Conservation (phyloP, 2,113 vertebrate genomes). For the Axis porcinus region DNA sequence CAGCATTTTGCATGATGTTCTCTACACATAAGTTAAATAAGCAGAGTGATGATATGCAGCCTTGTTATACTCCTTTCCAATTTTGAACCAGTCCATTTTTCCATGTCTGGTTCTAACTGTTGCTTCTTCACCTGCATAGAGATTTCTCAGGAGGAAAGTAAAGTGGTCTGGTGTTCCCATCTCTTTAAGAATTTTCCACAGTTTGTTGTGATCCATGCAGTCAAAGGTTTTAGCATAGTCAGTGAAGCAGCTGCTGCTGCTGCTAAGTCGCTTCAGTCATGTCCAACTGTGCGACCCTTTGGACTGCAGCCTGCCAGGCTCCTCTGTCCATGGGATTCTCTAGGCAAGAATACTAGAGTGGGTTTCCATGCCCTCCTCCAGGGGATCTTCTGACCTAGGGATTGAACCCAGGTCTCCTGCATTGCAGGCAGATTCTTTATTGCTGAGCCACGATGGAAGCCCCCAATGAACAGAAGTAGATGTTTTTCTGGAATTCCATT, state of each 20-base stretch:
- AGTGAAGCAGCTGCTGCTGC: background rate
- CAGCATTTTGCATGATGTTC: background rate
- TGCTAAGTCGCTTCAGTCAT: background rate
- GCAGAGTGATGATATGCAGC: background rate
- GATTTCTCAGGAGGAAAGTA: background rate
- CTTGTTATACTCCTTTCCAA: background rate
- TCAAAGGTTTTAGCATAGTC: background rate
- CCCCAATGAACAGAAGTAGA: background rate
- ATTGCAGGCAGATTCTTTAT: background rate
- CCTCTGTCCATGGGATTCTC: background rate
- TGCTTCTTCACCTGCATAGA: background rate
- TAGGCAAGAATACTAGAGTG: background rate
- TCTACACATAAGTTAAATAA: background rate
- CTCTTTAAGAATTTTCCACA: background rate
- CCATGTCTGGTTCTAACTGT: background rate
- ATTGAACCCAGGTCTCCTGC: background rate
- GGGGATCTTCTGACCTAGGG: background rate
- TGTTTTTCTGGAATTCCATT: background rate
- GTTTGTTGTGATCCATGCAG: background rate
- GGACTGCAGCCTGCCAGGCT: background rate
- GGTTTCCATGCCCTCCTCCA: background rate
- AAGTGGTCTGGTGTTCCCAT: background rate
- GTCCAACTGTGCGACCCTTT: rapidly evolving
- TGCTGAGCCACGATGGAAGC: background rate
- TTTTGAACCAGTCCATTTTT: background rate